These are phyloP conservation scores for Xenops minutus DNA, from an alignment of 2,797 vertebrate species.

Conservation along the genomic window DNA sequence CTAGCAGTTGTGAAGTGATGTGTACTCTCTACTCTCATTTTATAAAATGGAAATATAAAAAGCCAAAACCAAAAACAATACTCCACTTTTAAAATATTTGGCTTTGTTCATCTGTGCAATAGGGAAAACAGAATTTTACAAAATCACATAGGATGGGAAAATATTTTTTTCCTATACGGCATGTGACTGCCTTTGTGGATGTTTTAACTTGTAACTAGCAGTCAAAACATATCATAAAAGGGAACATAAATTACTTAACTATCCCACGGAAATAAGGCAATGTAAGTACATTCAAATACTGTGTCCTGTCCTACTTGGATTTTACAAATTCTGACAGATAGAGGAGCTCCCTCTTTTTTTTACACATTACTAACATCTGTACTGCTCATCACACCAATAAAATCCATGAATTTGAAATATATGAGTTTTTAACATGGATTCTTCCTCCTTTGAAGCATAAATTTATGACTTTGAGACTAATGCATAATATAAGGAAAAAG, in stretches of 20 bases:
- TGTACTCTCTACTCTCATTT: neutral
- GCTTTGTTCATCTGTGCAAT: neutral
- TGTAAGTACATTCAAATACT: neutral
- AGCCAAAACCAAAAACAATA: fast-evolving
- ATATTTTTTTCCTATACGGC: neutral
- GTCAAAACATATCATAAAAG: neutral
- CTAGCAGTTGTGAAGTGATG: neutral
- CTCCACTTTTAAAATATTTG: neutral
- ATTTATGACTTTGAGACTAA: neutral
- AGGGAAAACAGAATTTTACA: neutral
- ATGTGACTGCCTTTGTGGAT: neutral
- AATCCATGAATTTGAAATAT: neutral
- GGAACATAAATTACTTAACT: neutral
- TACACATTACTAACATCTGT: neutral
- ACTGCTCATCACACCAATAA: neutral
- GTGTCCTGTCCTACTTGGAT: neutral
- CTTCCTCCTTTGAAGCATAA: neutral
- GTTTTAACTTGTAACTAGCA: neutral
- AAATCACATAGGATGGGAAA: neutral
- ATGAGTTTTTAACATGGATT: neutral
- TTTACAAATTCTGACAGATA: neutral
- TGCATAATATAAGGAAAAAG: neutral
- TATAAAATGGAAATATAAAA: neutral
- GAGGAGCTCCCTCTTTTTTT: neutral
- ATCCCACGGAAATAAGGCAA: neutral